Percentiles rank a stretch among this genome's conserved stretches.
Evolutionary conservation across 2,888 invertebrate genomes (phyloP).

Genomic region (Noctua comes): DNA sequence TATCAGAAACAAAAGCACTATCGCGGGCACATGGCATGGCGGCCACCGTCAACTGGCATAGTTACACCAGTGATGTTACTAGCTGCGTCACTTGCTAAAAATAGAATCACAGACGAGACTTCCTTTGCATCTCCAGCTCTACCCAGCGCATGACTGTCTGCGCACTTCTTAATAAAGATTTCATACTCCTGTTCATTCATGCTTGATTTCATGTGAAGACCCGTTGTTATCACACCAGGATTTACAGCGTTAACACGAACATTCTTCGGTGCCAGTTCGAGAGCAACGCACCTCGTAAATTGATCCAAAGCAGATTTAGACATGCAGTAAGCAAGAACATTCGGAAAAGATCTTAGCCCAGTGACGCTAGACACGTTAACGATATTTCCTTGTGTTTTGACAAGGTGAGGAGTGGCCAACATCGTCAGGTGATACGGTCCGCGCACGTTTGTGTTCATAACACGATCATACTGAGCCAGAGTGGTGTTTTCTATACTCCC

Average conservation of each 20-base stretch:
- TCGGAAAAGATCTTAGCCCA: constrained; percentile 96
- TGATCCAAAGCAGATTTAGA: constrained; percentile 98
- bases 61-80: constrained; percentile 96
- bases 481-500: constrained; percentile 96
- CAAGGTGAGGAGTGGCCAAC: constrained; percentile 95
- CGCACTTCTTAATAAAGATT: constrained; percentile 94
- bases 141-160: constrained; percentile 96
- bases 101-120: constrained; percentile 96
- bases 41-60: constrained; percentile 96
- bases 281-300: constrained; percentile 96
- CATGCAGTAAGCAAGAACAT: constrained; percentile 97
- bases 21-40: constrained; percentile 96
- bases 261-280: constrained; percentile 94
- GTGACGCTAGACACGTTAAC: constrained; percentile 98
- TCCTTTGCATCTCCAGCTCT: constrained; percentile 95
- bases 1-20: constrained; percentile 73
- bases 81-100: constrained; percentile 95
- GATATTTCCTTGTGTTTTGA: constrained; percentile 94
- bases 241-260: constrained; percentile 97
- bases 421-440: constrained; percentile 94
- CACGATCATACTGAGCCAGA: constrained; percentile 95
- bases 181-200: constrained; percentile 94
- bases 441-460: constrained; percentile 96
- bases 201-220: constrained; percentile 95
- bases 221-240: constrained; percentile 97